Evolutionary conservation across 2,113 vertebrate species (phyloP).

Genomic region (Pachycephala philippinensis): DNA sequence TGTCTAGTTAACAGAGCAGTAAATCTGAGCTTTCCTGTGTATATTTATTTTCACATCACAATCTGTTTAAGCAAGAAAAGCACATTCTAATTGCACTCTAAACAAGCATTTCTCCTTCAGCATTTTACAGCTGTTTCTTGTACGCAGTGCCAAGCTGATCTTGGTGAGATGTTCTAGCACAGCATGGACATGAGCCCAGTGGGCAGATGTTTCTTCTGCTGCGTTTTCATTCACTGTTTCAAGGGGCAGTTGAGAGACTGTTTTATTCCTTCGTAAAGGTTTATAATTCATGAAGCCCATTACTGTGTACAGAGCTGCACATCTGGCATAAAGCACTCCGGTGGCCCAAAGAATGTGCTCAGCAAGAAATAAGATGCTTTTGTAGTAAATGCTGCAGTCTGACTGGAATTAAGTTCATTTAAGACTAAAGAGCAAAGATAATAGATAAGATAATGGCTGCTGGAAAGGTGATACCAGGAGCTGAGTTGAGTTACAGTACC

Average conservation of each 20-base stretch:
- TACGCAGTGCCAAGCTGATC: slow-evolving; percentile 42
- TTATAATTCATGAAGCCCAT: slow-evolving; percentile 22
- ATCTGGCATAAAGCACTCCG: neutral
- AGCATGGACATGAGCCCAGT: slow-evolving; percentile 18
- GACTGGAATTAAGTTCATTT: neutral
- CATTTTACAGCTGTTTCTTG: slow-evolving; percentile 50
- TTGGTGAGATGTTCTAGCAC: slow-evolving; percentile 42
- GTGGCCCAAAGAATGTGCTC: neutral
- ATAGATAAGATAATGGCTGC: neutral
- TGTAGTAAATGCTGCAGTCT: neutral
- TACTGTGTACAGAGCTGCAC: neutral
- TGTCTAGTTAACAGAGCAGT: slow-evolving; percentile 64
- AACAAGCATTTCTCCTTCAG: slow-evolving; percentile 62
- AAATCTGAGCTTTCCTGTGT: slow-evolving; percentile 57
- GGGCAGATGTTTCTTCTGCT: slow-evolving; percentile 1
- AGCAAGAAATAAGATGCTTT: slow-evolving; percentile 18
- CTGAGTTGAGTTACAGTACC: neutral
- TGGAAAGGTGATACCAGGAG: slow-evolving; percentile 3
- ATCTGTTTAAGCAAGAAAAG: slow-evolving; percentile 77
- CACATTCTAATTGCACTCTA: slow-evolving; percentile 74
- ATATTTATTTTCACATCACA: slow-evolving; percentile 74
- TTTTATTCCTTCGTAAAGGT: slow-evolving; percentile 29
- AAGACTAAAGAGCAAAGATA: slow-evolving; percentile 30
- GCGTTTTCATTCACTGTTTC: slow-evolving; percentile 7
- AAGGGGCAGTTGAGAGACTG: slow-evolving; percentile 8